Evolutionary conservation across 1,140 invertebrate genomes (phyloP).

Genomic region (Lasioglossum baleicum): DNA sequence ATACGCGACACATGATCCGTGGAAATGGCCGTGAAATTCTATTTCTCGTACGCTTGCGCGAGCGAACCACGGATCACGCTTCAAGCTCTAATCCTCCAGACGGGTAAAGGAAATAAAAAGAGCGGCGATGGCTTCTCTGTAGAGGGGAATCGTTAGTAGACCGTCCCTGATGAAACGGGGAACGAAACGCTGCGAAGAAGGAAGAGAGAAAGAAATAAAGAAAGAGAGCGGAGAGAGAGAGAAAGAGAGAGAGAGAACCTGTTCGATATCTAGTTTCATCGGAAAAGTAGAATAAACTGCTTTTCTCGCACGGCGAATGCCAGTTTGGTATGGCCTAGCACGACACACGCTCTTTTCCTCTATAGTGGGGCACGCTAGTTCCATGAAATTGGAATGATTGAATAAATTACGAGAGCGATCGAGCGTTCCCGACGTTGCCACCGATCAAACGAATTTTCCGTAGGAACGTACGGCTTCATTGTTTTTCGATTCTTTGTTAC

Average conservation of each 20-base stretch:
- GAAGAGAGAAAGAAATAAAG: too few species aligned
- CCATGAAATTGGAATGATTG: background rate
- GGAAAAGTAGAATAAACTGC: slow-evolving; percentile 44
- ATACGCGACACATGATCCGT: background rate
- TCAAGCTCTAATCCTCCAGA: slow-evolving; percentile 11
- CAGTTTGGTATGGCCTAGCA: too few species aligned
- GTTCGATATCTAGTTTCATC: slow-evolving; percentile 42
- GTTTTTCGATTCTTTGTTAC: too few species aligned
- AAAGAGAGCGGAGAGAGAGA: background rate
- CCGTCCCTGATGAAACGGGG: background rate
- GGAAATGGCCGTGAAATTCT: background rate
- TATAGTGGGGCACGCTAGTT: too few species aligned
- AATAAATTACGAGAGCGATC: slow-evolving; percentile 33
- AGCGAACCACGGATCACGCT: background rate
- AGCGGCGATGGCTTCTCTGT: background rate
- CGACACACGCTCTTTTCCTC: too few species aligned
- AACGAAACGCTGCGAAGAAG: too few species aligned
- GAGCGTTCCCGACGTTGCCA: background rate
- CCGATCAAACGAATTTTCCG: too few species aligned
- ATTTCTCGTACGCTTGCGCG: background rate
- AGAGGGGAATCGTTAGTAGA: slow-evolving; percentile 10
- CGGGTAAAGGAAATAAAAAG: slow-evolving; percentile 2
- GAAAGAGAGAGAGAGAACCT: slow-evolving; percentile 3
- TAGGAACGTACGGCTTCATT: too few species aligned
- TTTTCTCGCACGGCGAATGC: slow-evolving; percentile 3